Percentiles rank a stretch among this genome's conserved stretches.
Conservation (phyloP, 2,113 vertebrate species). For the Neotragus pygmaeus region DNA sequence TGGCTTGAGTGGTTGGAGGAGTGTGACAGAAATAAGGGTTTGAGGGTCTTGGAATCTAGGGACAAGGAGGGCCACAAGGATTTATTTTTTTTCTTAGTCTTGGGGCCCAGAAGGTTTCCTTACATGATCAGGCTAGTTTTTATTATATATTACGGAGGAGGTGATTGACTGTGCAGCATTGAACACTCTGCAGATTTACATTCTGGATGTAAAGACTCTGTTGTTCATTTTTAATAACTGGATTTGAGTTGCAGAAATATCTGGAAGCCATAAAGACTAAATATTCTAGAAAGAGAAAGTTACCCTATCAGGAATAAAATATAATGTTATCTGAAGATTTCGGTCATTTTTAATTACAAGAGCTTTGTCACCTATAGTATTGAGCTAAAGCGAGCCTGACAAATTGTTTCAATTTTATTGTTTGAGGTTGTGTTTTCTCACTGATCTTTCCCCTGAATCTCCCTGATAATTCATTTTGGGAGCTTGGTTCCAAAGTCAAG, state of each 20-base stretch:
- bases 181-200: background rate
- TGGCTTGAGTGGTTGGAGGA: background rate
- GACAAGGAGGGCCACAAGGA: background rate
- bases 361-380: background rate
- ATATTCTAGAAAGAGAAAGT: background rate
- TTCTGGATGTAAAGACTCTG: background rate
- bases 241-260: background rate
- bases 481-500: background rate
- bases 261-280: background rate
- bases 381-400: background rate
- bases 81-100: background rate
- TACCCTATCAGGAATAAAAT: background rate
- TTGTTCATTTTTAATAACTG: background rate
- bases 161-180: background rate
- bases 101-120: background rate
- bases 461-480: background rate
- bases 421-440: background rate
- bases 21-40: background rate
- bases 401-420: background rate
- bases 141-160: background rate
- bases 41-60: background rate
- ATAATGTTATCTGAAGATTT: background rate
- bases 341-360: background rate
- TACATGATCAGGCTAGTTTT: background rate
- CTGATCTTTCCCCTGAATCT: conserved; percentile 20